Evolutionary conservation across 2,888 invertebrate species (phyloP), one percentile per base, ranked within the genome.

Genomic region (Eulithis prunata): DNA sequence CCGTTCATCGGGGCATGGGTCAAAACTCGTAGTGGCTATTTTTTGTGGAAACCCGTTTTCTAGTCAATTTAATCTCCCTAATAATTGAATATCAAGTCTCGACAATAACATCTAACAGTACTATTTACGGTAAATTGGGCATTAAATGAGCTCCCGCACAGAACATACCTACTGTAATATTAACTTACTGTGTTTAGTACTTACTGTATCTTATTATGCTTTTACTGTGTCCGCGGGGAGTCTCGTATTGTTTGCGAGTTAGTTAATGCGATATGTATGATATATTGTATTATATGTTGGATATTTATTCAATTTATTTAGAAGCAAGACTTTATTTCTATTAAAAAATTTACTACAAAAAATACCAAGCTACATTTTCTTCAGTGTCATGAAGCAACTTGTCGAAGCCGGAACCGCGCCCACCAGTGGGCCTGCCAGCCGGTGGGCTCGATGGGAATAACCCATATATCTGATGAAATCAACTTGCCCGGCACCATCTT

Each of bases 191-290:
- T 36, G 14, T n/a, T 14, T 47, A 32, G 4, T 14, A n/a, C 47
- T 47, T 47, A 47, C 45, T 56, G 47, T 62, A 41, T 41, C 41
- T 41, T 43, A 56, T 13, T 53, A 53, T 53, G 57, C 57, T 57
- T 21, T 57, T 56, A 46, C 51, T 28, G 36, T 59, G 64, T 46
- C 60, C 28, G 28, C 60, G 64, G 64, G 64, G 60, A 36, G 21
- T 38, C 64, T 49, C 13, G 58, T 47, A 57, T 38, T 45, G 57
- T 64, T 64, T 58, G 64, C 56, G 51, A 51, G 14, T n/a, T 11
- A 65, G 60, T 60, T 52, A 60, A 49, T 58, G 54, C 54, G 21
- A 21, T 21, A 45, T 57, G 43, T 6, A 3, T 3, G 32, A 13
- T 21, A 13, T 46, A 38, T 54, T 63, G 57, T 56, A 56, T 51